Conservation (phyloP, 2,113 vertebrate species). For the Pyrgilauda ruficollis region DNA sequence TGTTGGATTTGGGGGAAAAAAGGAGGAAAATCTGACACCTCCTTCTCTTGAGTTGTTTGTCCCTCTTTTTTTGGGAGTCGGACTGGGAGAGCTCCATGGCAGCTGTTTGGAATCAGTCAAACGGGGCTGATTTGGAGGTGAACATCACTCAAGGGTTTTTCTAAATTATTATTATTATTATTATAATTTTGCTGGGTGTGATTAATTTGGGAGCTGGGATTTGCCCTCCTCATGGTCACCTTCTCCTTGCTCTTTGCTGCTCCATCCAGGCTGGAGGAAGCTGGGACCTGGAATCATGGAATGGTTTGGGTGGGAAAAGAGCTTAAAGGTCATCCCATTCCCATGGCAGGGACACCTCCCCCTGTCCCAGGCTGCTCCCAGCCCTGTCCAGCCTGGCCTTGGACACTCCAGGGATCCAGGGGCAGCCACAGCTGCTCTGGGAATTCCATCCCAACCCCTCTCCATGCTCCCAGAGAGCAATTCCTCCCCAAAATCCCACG, state of each 20-base stretch:
- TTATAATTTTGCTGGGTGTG: not conserved
- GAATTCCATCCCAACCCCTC: not conserved
- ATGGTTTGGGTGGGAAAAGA: not conserved
- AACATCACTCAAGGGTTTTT: fast-evolving
- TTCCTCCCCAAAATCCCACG: not conserved
- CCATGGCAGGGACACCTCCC: not conserved
- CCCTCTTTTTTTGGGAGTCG: not conserved
- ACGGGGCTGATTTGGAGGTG: not conserved
- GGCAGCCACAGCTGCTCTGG: not conserved
- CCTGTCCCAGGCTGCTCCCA: not conserved
- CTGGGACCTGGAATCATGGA: not conserved
- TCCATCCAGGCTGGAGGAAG: not conserved
- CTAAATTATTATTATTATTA: fast-evolving
- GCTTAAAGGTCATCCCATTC: not conserved
- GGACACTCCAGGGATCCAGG: not conserved
- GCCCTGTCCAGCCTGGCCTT: not conserved
- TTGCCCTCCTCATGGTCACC: fast-evolving
- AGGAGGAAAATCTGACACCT: not conserved
- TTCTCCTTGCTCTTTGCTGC: not conserved
- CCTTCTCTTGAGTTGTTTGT: not conserved
- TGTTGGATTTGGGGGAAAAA: not conserved
- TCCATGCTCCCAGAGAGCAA: not conserved
- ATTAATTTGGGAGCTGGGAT: not conserved
- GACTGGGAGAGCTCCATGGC: not conserved
- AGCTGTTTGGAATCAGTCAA: not conserved